Percentiles rank a stretch among this genome's conserved stretches.
Evolutionary conservation across 2,113 vertebrate genomes (phyloP).

Genomic region (Dolichallabes microphthalmus): DNA sequence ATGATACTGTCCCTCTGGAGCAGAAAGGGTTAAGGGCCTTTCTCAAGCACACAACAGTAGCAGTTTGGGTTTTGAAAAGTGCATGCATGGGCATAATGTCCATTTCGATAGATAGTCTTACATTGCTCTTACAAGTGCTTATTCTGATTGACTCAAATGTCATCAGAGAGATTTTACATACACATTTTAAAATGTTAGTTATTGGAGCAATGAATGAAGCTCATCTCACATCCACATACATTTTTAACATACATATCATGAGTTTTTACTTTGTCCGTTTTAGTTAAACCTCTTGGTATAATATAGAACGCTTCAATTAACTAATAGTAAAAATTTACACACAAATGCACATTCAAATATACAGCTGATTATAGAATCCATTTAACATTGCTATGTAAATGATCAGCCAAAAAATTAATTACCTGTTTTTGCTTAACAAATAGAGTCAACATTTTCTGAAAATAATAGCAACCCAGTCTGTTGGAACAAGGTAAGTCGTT

Average conservation of each 20-base stretch:
- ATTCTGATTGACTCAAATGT: not conserved
- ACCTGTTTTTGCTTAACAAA: slow-evolving; percentile 34
- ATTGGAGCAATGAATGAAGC: slow-evolving; percentile 17
- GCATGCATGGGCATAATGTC: no score
- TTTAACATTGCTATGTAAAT: slow-evolving; percentile 48
- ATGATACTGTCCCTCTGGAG: no score
- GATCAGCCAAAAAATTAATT: slow-evolving; percentile 30
- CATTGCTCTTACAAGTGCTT: not conserved
- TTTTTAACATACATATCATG: not conserved
- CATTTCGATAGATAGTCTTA: no score
- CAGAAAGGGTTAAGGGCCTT: no score
- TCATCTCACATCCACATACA: not conserved
- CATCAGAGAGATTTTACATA: not conserved
- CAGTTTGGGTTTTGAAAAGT: no score
- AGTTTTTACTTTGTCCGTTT: not conserved
- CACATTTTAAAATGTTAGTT: not conserved
- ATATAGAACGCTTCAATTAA: not conserved
- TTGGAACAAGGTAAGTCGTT: slow-evolving; percentile 50
- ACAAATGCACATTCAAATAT: not conserved
- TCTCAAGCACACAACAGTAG: no score
- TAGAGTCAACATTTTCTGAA: slow-evolving; percentile 43
- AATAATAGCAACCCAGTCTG: slow-evolving; percentile 52
- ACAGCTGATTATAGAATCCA: slow-evolving; percentile 21
- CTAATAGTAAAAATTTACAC: not conserved
- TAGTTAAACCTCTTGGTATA: not conserved